Conservation (phyloP, 2,888 invertebrate species). For the Pantelozetes paolii region DNA sequence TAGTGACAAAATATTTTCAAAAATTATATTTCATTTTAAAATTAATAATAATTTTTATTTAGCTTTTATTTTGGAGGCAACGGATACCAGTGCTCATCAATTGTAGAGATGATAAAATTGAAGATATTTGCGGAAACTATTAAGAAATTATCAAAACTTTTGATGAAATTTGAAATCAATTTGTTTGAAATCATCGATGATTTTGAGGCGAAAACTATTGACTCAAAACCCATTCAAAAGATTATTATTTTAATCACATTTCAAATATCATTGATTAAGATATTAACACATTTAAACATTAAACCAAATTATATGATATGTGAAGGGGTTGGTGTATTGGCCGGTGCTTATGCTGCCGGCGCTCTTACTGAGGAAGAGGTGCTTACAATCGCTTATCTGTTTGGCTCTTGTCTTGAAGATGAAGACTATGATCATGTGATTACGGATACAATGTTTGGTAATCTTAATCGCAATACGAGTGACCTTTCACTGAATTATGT, state of each 20-base stretch:
- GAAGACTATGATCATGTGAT: no score
- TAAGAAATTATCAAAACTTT: conserved; percentile 50
- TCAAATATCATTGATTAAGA: conserved; percentile 52
- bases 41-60: no score
- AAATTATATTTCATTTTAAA: no score
- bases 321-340: conserved; percentile 58
- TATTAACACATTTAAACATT: conserved; percentile 52
- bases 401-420: conserved; percentile 55
- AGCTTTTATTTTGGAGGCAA: no score
- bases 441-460: no score
- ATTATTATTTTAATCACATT: no score
- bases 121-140: conserved; percentile 55
- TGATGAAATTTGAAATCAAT: conserved; percentile 53
- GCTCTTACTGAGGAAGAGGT: conserved; percentile 57
- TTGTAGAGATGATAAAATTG: conserved; percentile 56
- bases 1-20: no score
- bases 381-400: conserved; percentile 57
- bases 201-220: no score
- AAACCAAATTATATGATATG: conserved; percentile 57
- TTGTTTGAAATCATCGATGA: conserved; percentile 51
- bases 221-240: no score
- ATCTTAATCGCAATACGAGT: no score
- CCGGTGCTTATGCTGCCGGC: conserved; percentile 58
- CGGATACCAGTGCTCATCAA: conserved; percentile 58
- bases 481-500: no score